Base-by-base conservation (phyloP, 2,797 vertebrate species). In the Gymnodraco acuticeps region DNA sequence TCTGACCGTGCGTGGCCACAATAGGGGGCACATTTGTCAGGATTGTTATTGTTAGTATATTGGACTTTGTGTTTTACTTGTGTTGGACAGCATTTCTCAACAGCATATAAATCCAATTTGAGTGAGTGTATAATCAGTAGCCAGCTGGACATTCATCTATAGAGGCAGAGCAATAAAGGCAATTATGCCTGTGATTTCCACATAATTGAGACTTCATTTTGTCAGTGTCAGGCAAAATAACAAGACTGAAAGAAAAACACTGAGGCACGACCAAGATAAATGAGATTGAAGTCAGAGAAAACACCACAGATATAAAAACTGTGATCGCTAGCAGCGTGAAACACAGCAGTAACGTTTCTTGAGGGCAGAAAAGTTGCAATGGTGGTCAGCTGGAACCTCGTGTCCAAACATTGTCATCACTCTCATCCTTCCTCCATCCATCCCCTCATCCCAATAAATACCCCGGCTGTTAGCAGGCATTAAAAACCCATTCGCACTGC, bases 401-500 rank as follows among this genome's bases (percentile, higher is more conserved):
- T 54, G 67, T 84, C 73, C 73, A 84, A 81, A 86, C 84, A 74
- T 71, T 86, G 82, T 86, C 71, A 27, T 87, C 85, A 83, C 86
- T 67, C 82, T 88, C 82, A 78, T 87, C 82, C 75, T 81, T 73
- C 81, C 81, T 81, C 84, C 79, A 83, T 82, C 79, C 73, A 77
- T 65, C 20, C 62, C n/a, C 62, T 76, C 78, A 83, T 78, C 77
- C 82, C 69, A 75, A 80, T 88, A 89, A 93, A 92, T 78, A 80
- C 85, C 68, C 76, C 16, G 81, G 82, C 87, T 93, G 91, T 94
- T 95, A 92, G 87, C 88, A 82, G 81, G 92, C 89, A 93, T 95
- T 95, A 93, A 94, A 94, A 93, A 93, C 84, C 82, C 90, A 93
- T 95, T 94, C 87, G 66, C 90, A 88, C 92, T 77, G 74, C 64